Evolutionary conservation across 2,113 vertebrate genomes (phyloP), one percentile per base, ranked within the genome.

Genomic region (Rhabdornis inornatus): DNA sequence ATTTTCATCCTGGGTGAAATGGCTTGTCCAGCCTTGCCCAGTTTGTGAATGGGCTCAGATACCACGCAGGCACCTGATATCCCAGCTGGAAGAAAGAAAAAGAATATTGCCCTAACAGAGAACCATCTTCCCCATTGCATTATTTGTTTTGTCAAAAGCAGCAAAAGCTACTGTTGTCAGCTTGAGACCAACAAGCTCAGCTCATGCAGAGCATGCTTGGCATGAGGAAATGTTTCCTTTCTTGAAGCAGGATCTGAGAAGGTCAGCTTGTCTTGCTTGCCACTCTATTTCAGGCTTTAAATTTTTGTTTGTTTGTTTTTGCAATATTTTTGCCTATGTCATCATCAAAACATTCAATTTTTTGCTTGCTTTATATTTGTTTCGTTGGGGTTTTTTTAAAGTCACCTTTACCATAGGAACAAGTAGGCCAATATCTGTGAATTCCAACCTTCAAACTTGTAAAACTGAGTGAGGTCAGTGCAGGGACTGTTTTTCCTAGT

Each of bases 111-210:
- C 33, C 13, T 55, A 13, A 23, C 8, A 82, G 21, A 84, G 18
- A 77, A 53, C 28, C 9, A 10, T 39, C 59, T 47, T 64, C 35
- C 21, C 22, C 30, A 57, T 72, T 35, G 45, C 13, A 10, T 55
- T 90, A 13, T 76, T 91, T 65, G 24, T 71, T 92, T 71, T 39
- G 11, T 80, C n/a, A 63, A 89, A 78, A 85, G 50, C 45, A 69
- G 19, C 23, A 81, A 89, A 82, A 90, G 25, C 45, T 72, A 17
- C 56, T 56, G 61, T 25, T 44, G 40, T 68, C 35, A 50, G 21
- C 53, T 31, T 77, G 80, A 83, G 80, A 45, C 47, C 0, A 0
- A 83, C 7, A 9, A 94, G 56, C 53, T 91, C 94, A 13, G 53
- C n/a, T 85, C 75, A 52, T 35, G 15, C 18, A 40, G 75, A 68